These are phyloP conservation scores for Geotrypetes seraphini DNA, from an alignment of 2,797 vertebrate species.

Conservation along the genomic window DNA sequence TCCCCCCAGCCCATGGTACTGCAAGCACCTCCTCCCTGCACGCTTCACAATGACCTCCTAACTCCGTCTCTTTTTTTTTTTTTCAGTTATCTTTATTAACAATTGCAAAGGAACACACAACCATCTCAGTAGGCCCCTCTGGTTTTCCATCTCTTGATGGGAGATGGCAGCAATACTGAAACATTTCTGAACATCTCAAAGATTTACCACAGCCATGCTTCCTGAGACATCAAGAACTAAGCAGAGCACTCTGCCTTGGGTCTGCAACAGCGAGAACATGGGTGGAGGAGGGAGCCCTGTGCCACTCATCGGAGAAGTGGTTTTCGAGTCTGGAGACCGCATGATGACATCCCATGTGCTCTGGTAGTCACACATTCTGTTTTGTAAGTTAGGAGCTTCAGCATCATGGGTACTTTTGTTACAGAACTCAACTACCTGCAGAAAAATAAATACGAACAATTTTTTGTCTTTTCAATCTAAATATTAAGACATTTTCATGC, in stretches of 20 bases:
- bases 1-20: too few species aligned
- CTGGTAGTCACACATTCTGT: constrained; percentile 40
- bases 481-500: too few species aligned
- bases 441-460: constrained; percentile 3
- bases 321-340: constrained; percentile 30
- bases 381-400: constrained; percentile 49
- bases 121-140: too few species aligned
- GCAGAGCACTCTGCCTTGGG: constrained; percentile 33
- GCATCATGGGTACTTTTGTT: constrained; percentile 37
- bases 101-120: too few species aligned
- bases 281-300: constrained; percentile 24
- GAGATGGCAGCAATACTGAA: too few species aligned
- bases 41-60: too few species aligned
- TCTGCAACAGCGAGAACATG: constrained; percentile 32
- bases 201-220: constrained; percentile 45
- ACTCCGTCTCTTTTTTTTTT: too few species aligned
- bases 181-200: too few species aligned
- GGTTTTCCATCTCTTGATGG: too few species aligned
- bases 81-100: too few species aligned
- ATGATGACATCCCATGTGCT: constrained; percentile 44
- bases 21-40: too few species aligned
- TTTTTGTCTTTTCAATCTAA: too few species aligned
- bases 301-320: constrained; percentile 3
- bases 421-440: constrained; percentile 49
- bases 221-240: constrained; percentile 54